phyloP scores from a whole-genome alignment of 2,888 invertebrate species.

The Meganola albula region DNA sequence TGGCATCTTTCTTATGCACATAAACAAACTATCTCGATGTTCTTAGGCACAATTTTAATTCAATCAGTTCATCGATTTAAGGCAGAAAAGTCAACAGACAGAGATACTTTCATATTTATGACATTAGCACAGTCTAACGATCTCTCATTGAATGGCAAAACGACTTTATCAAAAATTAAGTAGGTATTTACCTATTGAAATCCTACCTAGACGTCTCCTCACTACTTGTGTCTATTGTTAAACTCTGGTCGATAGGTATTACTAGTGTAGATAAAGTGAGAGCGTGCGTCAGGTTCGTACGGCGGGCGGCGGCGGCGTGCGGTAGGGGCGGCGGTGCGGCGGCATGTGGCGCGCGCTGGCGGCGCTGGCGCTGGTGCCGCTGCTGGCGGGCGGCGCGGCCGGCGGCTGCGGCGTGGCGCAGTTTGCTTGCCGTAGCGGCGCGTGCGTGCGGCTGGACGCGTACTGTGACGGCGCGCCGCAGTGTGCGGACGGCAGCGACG shows the following conservation, averaged over 20 bases:
- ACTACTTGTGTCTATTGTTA: neutral
- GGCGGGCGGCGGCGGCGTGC: conserved; percentile 7
- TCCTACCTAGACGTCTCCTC: conserved; percentile 4
- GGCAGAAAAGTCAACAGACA: no score
- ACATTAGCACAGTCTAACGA: neutral
- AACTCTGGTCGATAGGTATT: neutral
- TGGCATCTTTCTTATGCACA: no score
- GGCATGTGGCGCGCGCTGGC: conserved; percentile 11
- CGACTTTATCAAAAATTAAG: neutral
- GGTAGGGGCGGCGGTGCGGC: conserved; percentile 7
- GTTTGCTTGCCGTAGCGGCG: conserved; percentile 75
- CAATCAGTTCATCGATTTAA: no score
- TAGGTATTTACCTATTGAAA: neutral
- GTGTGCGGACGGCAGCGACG: conserved; percentile 91
- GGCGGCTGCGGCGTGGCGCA: conserved; percentile 61
- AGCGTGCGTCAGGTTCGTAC: conserved; percentile 1
- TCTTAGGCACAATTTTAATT: no score
- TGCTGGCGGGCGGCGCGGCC: conserved; percentile 42
- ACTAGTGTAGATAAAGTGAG: neutral
- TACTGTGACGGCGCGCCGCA: conserved; percentile 91
- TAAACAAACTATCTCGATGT: no score
- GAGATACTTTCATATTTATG: neutral
- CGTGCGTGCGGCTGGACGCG: conserved; percentile 89
- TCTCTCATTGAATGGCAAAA: neutral
- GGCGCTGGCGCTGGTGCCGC: conserved; percentile 20